Evolutionary conservation across 35 echinoderm and acorn worm genomes (phyloP), one percentile per base, ranked within the genome.

Genomic region (Stichopus chloronotus): DNA sequence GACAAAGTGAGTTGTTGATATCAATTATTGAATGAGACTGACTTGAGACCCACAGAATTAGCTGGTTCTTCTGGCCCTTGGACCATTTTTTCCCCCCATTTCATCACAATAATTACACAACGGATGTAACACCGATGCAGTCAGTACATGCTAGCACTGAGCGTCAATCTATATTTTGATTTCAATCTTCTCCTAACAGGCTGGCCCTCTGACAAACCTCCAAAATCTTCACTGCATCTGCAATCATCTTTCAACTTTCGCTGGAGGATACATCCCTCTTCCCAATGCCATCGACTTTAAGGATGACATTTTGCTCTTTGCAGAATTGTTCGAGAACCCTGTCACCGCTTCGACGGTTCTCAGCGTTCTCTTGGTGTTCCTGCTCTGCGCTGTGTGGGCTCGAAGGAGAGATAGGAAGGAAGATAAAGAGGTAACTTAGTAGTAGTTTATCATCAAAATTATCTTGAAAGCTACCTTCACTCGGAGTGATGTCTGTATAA

Each of bases 231-330:
- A 99, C 63, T 99, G 97, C 79, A 79, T 92, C 14, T 95, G 95
- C 84, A 84, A 93, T 76, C 97, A 99, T 82, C 92, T 99, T 0
- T 93, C 95, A 7, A 93, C 90, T 12, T 99, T 99, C 87, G 95
- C 93, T 6, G 78, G 83, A 22, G 91, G 94, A 55, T 94, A 94
- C 63, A 88, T 99, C 17, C 93, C 94, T 19, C 84, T 96, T 10
- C 97, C 97, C 14, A 99, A 96, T 91, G 86, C 94, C 23, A 58
- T 96, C 11, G 54, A 94, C 58, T 88, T 94, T 5, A 90, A 84
- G 68, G 91, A 94, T 56, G 96, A 98, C 72, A 54, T 92, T n/a
- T 16, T 53, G 6, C 94, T 96, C 25, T 98, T 98, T 79, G 71
- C 90, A 4, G 87, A 88, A 24, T 58, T 98, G 56, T 58, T 95